A percentile compares a stretch with the other conserved stretches of the same genome.
These are phyloP conservation scores for Frankliniella intonsa DNA, from an alignment of 2,888 invertebrate species.

Conservation along the genomic window DNA sequence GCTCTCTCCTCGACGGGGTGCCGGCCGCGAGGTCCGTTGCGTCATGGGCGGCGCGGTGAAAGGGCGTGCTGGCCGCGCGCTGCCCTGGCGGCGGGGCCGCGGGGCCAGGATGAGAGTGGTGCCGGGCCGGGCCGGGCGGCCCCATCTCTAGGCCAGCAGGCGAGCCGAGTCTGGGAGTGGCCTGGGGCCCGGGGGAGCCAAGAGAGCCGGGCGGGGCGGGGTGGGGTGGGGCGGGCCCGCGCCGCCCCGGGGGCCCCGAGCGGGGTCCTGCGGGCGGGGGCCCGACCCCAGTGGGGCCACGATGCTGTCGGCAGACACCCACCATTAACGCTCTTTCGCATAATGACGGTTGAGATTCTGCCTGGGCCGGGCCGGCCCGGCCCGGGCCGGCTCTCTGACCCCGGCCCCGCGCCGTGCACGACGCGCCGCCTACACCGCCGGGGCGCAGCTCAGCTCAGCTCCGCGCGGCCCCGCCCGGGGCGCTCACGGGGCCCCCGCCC, in stretches of 20 bases:
- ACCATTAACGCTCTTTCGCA: constrained; percentile 24
- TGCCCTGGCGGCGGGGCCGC: constrained; percentile 42
- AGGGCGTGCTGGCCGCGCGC: constrained; percentile 7
- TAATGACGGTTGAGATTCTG: neutral
- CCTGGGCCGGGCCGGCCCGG: neutral
- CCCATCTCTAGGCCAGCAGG: neutral
- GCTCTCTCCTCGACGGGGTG: constrained; percentile 15
- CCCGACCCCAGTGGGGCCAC: constrained; percentile 9
- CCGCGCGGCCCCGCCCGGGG: neutral
- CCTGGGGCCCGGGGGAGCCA: neutral
- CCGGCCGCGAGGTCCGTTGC: neutral
- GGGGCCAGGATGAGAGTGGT: constrained; percentile 39
- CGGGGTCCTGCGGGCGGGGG: neutral
- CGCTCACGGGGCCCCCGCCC: neutral
- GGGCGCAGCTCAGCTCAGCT: neutral
- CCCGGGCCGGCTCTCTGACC: no score
- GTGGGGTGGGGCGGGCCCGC: constrained; percentile 10
- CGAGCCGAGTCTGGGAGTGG: neutral
- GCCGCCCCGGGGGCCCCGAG: constrained; percentile 29
- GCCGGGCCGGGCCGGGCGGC: neutral
- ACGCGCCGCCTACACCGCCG: neutral
- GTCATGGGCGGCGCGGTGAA: neutral
- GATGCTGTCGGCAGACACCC: constrained; percentile 31
- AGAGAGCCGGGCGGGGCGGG: neutral
- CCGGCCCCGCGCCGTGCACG: neutral